These are phyloP conservation scores for Ips nitidus DNA, from an alignment of 1,140 invertebrate species.

Conservation along the genomic window DNA sequence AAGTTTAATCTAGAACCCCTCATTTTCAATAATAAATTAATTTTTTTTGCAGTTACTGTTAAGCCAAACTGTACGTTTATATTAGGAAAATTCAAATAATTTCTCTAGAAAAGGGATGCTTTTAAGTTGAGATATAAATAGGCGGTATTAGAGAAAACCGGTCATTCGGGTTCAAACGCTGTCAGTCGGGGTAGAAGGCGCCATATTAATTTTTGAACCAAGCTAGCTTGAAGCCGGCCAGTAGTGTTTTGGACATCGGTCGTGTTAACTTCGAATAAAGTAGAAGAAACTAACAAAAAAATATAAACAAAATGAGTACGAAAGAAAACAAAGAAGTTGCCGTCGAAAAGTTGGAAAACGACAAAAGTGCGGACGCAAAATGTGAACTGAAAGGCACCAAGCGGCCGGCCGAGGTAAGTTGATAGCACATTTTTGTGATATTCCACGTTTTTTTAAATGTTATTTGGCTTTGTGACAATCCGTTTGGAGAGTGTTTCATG, in stretches of 20 bases:
- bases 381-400: constrained; percentile 83
- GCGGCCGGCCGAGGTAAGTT: constrained; percentile 82
- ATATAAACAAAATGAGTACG: constrained; percentile 74
- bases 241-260: constrained; percentile 58
- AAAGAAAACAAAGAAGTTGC: constrained; percentile 83
- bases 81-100: constrained; percentile 15
- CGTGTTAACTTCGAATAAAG: constrained; percentile 26
- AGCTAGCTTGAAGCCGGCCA: constrained; percentile 62
- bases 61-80: neutral
- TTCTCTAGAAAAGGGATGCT: constrained; percentile 2
- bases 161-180: constrained; percentile 59
- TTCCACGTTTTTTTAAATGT: constrained; percentile 20
- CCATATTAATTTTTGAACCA: constrained; percentile 83
- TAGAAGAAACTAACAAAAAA: constrained; percentile 54
- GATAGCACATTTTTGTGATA: constrained; percentile 36
- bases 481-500: neutral
- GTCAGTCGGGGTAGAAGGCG: constrained; percentile 67
- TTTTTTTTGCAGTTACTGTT: constrained; percentile 33
- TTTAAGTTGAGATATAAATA: constrained; percentile 23
- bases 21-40: constrained; percentile 43
- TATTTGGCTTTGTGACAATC: too few relatives aligned
- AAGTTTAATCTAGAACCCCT: constrained; percentile 62
- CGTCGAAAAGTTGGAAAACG: constrained; percentile 77
- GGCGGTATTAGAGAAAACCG: constrained; percentile 37
- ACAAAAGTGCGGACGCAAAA: constrained; percentile 72